phyloP scores from a whole-genome alignment of 2,797 vertebrate species.

The Oceanodroma leucorhoa region DNA sequence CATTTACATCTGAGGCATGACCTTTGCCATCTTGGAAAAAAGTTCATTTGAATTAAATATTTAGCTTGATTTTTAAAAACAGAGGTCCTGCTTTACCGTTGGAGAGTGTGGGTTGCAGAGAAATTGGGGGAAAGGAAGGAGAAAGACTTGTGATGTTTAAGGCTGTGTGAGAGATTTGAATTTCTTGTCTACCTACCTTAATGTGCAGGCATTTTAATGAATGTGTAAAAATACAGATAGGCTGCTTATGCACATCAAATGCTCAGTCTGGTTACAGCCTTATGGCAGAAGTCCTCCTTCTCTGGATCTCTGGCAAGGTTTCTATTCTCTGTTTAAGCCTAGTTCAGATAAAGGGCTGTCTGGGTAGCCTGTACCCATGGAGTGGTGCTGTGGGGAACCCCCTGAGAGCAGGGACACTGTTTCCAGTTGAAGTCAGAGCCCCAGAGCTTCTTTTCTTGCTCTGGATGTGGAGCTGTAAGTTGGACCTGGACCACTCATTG shows the following conservation, averaged over 20 bases:
- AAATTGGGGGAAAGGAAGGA: no score
- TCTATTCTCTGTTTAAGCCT: accelerated
- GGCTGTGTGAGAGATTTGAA: no score
- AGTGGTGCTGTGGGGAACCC: accelerated
- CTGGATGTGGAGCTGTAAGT: accelerated
- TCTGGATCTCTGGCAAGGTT: no score
- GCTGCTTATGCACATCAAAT: no score
- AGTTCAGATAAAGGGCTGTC: accelerated
- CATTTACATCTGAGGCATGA: accelerated
- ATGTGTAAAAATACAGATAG: no score
- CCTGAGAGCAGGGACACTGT: accelerated
- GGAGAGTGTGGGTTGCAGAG: no score
- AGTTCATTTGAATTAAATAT: background rate
- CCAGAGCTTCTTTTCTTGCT: accelerated
- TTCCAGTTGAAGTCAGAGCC: accelerated
- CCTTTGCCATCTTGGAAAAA: no score
- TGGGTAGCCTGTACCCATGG: accelerated
- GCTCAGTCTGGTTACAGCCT: accelerated
- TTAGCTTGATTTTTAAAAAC: no score
- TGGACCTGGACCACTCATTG: accelerated
- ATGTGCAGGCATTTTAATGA: accelerated
- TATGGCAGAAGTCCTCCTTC: accelerated
- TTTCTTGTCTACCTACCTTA: background rate
- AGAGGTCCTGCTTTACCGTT: background rate
- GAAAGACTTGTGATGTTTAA: background rate